Conservation (phyloP, 2,888 invertebrate species). For the Phytoseiulus persimilis region DNA sequence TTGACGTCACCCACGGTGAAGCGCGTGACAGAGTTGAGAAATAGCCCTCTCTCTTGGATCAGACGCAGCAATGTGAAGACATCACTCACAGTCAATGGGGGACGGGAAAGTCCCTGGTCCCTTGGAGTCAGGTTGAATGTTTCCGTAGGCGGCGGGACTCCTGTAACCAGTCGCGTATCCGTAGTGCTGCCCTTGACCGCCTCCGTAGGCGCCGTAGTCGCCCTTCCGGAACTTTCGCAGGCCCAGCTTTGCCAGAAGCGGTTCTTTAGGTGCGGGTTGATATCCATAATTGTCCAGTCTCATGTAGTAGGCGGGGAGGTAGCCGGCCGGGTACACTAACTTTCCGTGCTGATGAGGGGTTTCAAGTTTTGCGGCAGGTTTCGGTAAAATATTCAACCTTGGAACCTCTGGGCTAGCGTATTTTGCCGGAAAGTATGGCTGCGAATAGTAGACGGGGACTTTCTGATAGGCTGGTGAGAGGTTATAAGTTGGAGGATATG, state of each 20-base stretch:
- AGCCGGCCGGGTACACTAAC: not conserved
- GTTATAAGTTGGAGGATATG: not conserved
- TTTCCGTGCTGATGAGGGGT: not conserved
- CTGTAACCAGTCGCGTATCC: not conserved
- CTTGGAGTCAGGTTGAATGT: not conserved
- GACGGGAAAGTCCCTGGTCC: not conserved
- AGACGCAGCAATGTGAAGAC: not conserved
- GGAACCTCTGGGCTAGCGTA: not conserved
- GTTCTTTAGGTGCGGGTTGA: not conserved
- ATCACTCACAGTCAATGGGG: not conserved
- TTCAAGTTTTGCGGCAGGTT: not conserved
- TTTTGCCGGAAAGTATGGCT: not conserved
- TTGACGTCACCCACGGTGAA: not conserved
- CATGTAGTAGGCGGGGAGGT: slow-evolving; percentile 26
- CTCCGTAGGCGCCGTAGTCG: slow-evolving; percentile 14
- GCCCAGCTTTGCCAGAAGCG: slow-evolving; percentile 7
- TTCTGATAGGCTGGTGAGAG: not conserved
- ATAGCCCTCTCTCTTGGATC: not conserved
- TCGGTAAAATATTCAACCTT: not conserved
- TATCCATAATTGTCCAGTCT: slow-evolving; percentile 28
- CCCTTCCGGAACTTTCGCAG: slow-evolving; percentile 10
- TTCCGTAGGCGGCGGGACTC: not conserved
- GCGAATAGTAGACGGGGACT: not conserved
- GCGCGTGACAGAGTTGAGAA: not conserved
- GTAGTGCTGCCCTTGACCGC: not conserved